These are phyloP conservation scores for Drosophila aff. DNA, from an alignment of 1,140 invertebrate species.

Conservation along the genomic window DNA sequence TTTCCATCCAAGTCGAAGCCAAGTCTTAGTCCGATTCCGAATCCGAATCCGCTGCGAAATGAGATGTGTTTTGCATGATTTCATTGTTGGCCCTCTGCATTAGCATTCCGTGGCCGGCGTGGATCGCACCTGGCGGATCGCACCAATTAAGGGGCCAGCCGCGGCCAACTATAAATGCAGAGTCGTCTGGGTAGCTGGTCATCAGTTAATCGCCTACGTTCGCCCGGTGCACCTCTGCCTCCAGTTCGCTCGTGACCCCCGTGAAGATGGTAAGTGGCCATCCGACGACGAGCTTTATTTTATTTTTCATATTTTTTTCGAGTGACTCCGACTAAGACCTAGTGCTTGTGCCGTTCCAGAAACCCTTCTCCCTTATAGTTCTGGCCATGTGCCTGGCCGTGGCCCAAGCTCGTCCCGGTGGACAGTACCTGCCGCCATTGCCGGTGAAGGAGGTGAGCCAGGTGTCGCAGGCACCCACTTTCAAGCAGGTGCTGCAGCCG, in stretches of 20 bases:
- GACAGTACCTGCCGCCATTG: constrained; percentile 51
- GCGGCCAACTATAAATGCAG: constrained; percentile 65
- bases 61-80: constrained; percentile 72
- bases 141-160: constrained; percentile 38
- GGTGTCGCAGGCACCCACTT: constrained; percentile 2
- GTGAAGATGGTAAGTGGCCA: constrained; percentile 73
- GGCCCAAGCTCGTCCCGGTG: constrained; percentile 46
- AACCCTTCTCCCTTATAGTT: constrained; percentile 46
- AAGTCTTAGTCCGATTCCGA: background rate
- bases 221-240: constrained; percentile 63
- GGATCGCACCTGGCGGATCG: constrained; percentile 28
- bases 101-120: constrained; percentile 44
- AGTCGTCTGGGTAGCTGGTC: constrained; percentile 25
- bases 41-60: constrained; percentile 23
- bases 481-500: constrained; percentile 42
- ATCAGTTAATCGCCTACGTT: constrained; percentile 73
- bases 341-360: constrained; percentile 26
- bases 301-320: constrained; percentile 4
- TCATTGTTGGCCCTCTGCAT: constrained; percentile 70
- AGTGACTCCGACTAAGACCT: constrained; percentile 4
- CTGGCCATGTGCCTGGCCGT: constrained; percentile 45
- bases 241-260: constrained; percentile 38
- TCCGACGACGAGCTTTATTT: background rate
- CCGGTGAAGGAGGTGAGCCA: constrained; percentile 45
- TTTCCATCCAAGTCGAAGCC: background rate